phyloP scores from a whole-genome alignment of 2,113 vertebrate genomes.

The Zosterops lateralis region DNA sequence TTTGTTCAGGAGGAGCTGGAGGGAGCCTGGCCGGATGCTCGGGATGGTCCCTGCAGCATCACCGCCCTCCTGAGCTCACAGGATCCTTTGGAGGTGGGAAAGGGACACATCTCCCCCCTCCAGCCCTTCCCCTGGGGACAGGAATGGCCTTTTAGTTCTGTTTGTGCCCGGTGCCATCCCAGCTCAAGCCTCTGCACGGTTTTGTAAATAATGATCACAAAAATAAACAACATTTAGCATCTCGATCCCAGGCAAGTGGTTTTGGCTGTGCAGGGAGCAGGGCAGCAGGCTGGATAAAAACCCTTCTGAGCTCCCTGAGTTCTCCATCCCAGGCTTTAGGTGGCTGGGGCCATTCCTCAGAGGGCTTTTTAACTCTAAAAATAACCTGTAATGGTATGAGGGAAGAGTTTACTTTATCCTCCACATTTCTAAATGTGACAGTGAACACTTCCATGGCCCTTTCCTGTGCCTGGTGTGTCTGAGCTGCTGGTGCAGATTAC shows the following conservation, averaged over 20 bases:
- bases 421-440: neutral
- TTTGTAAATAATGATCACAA: neutral
- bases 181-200: neutral
- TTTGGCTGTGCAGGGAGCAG: neutral
- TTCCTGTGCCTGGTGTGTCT: neutral
- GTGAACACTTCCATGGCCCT: neutral
- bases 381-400: neutral
- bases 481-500: neutral
- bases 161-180: neutral
- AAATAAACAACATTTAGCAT: neutral
- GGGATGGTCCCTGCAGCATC: neutral
- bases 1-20: neutral
- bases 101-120: accelerated
- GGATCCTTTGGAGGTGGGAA: neutral
- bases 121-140: neutral
- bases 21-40: neutral
- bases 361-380: neutral
- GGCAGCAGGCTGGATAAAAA: neutral
- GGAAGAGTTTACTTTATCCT: neutral
- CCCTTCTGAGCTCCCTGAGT: accelerated
- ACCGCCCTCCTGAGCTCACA: accelerated
- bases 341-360: neutral
- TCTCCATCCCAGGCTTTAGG: neutral
- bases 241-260: neutral
- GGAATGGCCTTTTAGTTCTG: neutral